phyloP scores from a whole-genome alignment of 2,113 vertebrate genomes.

The Oncorhynchus tshawytscha region DNA sequence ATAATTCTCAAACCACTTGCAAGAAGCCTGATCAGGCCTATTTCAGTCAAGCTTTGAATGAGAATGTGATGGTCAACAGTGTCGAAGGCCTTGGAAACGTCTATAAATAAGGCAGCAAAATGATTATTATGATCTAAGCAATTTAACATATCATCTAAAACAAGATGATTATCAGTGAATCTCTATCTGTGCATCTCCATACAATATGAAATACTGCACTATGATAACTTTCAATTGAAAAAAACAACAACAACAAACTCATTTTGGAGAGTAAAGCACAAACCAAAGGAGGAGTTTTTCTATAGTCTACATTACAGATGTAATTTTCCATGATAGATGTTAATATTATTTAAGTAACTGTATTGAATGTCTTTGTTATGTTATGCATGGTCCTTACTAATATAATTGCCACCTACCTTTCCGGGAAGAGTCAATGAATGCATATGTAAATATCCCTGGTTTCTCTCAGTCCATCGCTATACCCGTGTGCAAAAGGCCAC shows the following conservation, averaged over 20 bases:
- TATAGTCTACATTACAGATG: constrained; percentile 28
- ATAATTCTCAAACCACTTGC: too few relatives aligned
- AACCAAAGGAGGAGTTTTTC: constrained; percentile 26
- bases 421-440: constrained; percentile 8
- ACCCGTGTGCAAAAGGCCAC: constrained; percentile 53
- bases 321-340: constrained; percentile 22
- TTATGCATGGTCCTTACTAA: constrained; percentile 28
- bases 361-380: constrained; percentile 37
- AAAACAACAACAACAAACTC: constrained; percentile 51
- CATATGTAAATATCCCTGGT: constrained; percentile 54
- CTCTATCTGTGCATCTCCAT: constrained; percentile 36
- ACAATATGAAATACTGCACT: constrained; percentile 12
- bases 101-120: too few relatives aligned
- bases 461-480: constrained; percentile 31
- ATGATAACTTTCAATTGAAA: constrained; percentile 11
- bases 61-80: too few relatives aligned
- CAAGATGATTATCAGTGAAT: constrained; percentile 14
- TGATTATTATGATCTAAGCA: too few relatives aligned
- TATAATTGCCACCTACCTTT: constrained; percentile 58
- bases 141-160: too few relatives aligned
- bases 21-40: too few relatives aligned
- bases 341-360: constrained; percentile 26
- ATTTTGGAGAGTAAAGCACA: constrained; percentile 44
- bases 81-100: too few relatives aligned
- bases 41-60: too few relatives aligned